Base-by-base conservation (phyloP, 2,113 vertebrate species). In the Scophthalmus maximus region DNA sequence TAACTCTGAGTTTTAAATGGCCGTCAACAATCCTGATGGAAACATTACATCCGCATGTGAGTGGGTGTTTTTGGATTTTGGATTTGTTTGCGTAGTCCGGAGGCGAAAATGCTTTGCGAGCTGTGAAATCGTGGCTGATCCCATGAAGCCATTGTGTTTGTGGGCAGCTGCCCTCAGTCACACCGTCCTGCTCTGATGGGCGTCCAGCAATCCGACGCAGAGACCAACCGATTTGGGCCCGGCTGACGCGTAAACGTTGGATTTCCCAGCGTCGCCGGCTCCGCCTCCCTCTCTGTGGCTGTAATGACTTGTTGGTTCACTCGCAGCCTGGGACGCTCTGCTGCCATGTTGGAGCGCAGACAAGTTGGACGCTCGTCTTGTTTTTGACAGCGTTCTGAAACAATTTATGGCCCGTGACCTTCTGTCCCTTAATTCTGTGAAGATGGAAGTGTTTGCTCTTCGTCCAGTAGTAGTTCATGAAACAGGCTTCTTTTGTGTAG, bases 111-210 rank as follows among this genome's bases (percentile, higher is more conserved):
- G 79, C 42, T 90, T 89, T 91, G 88, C 67, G 87, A 70, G 82
- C 78, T 91, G 87, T 91, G 89, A 92, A 90, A 89, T n/a, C n/a
- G 42, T 84, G 80, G 76, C 60, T 89, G 25, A 86, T 89, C 85
- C 85, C 84, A 90, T 73, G 69, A 70, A 81, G 79, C 70, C 60
- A n/a, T n/a, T n/a, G 68, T 32, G 65, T 77, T 86, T 36, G 64
- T 65, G 73, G 76, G 85, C 91, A 92, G 91, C 91, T 92, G 76
- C 79, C 79, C 17, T 11, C 2, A n/a, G 42, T 46, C n/a, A 18
- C 42, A 20, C 42, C 18, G 17, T 8, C 7, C 18, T 1, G 42
- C 42, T 46, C 49, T 83, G 85, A 88, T 79, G 82, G 80, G 72
- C 3, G 65, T 83, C 78, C 83, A 88, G 76, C 84, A 67, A 88